These are phyloP conservation scores for Tachina grossa DNA, from an alignment of 2,888 invertebrate species.

Conservation along the genomic window DNA sequence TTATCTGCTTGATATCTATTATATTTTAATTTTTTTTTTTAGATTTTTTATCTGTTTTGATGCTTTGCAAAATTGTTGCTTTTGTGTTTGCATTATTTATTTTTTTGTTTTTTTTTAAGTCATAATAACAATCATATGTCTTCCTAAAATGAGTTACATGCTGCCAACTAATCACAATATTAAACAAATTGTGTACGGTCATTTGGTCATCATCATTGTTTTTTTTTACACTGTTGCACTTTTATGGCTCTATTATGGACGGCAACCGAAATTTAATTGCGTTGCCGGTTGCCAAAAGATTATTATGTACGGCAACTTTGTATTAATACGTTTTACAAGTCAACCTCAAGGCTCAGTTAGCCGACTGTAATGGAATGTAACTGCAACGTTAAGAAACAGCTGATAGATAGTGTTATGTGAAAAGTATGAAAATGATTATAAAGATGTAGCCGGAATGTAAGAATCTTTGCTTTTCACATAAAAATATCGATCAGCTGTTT, in stretches of 20 bases:
- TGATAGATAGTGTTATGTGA: too few species aligned
- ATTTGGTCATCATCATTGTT: slow-evolving; percentile 23
- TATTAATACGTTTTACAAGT: neutral
- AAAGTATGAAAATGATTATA: too few species aligned
- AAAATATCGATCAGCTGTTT: too few species aligned
- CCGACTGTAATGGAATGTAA: too few species aligned
- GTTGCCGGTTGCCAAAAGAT: too few species aligned
- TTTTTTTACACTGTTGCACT: slow-evolving; percentile 31
- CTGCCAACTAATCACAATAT: slow-evolving; percentile 73
- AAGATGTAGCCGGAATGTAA: too few species aligned
- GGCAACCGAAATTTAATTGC: too few species aligned
- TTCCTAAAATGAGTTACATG: slow-evolving; percentile 72
- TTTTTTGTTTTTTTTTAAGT: slow-evolving; percentile 23
- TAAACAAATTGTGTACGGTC: slow-evolving; percentile 65
- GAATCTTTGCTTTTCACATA: too few species aligned
- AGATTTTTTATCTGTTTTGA: slow-evolving; percentile 10
- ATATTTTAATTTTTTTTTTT: slow-evolving; percentile 17
- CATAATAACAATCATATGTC: slow-evolving; percentile 59
- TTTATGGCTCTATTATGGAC: too few species aligned
- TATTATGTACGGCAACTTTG: neutral
- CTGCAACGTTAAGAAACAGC: too few species aligned
- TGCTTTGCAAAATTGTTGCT: slow-evolving; percentile 8
- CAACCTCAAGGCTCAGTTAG: too few species aligned
- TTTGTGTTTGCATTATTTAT: slow-evolving; percentile 29
- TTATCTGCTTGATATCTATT: slow-evolving; percentile 16